A percentile compares a stretch with the other conserved stretches of the same genome.
These are phyloP conservation scores for Urocynchramus pylzowi DNA, from an alignment of 2,113 vertebrate species.

Conservation along the genomic window DNA sequence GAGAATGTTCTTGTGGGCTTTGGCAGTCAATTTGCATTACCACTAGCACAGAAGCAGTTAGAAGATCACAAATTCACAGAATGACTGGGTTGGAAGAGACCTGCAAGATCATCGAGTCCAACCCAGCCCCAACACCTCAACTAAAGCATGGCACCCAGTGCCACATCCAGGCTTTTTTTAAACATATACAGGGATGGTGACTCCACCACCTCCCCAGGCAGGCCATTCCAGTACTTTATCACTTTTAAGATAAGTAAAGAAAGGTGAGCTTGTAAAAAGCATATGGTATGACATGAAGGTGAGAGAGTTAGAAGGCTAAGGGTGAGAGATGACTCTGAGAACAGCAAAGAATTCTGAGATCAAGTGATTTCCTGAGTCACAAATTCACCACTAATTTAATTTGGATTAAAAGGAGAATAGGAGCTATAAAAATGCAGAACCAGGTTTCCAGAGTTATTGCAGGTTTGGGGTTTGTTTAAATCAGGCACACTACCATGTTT, in stretches of 20 bases:
- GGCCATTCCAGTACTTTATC: background rate
- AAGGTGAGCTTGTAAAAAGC: background rate
- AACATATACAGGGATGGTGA: background rate
- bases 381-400: background rate
- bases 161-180: background rate
- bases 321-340: background rate
- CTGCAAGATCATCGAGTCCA: background rate
- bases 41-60: background rate
- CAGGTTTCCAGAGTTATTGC: background rate
- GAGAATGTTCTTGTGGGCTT: background rate
- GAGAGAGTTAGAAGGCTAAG: background rate
- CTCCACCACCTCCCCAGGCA: background rate
- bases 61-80: background rate
- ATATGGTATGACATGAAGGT: background rate
- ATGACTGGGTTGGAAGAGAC: background rate
- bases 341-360: background rate
- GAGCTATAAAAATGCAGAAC: background rate
- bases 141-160: background rate
- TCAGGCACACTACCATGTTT: rapidly evolving
- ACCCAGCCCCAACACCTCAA: background rate
- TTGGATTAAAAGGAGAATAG: background rate
- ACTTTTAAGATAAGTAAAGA: background rate
- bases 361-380: background rate
- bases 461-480: background rate
- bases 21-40: background rate